Conservation (phyloP, 2,888 invertebrate species). For the Caradrina kadenii region DNA sequence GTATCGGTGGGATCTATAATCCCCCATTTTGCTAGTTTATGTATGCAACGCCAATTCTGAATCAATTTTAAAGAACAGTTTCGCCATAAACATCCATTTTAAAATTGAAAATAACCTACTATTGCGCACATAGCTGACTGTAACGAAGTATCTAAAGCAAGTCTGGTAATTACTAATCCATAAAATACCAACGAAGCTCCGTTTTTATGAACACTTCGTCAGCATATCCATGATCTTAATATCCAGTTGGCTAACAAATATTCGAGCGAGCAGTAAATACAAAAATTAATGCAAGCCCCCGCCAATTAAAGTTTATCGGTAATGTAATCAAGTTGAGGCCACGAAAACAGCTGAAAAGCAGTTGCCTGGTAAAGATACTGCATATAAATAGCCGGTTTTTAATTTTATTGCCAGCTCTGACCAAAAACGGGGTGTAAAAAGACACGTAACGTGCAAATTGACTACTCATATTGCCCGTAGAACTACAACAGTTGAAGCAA, state of each 20-base stretch:
- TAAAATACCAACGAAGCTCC: conserved; percentile 4
- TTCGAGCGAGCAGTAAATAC: conserved; percentile 32
- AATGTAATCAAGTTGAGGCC: conserved; percentile 44
- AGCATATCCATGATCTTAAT: conserved; percentile 41
- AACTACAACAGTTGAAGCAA: too few relatives aligned
- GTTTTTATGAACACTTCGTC: conserved; percentile 26
- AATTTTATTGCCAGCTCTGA: background rate
- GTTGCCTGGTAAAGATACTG: background rate
- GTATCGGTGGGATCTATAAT: too few relatives aligned
- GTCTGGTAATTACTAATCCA: conserved; percentile 17
- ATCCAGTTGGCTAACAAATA: conserved; percentile 32
- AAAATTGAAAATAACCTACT: background rate
- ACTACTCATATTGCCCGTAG: too few relatives aligned
- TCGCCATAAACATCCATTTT: background rate
- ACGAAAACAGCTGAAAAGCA: conserved; percentile 22
- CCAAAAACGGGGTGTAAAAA: too few relatives aligned
- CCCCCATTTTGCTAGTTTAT: too few relatives aligned
- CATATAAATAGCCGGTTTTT: background rate
- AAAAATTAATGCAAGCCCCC: conserved; percentile 43
- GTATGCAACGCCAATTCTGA: too few relatives aligned
- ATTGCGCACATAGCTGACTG: background rate
- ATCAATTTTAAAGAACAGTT: background rate
- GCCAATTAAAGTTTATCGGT: conserved; percentile 54
- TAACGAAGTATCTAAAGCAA: conserved; percentile 4
- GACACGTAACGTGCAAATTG: too few relatives aligned